Evolutionary conservation across 2,113 vertebrate genomes (phyloP), one percentile per base, ranked within the genome.

Genomic region (Procapra przewalskii): DNA sequence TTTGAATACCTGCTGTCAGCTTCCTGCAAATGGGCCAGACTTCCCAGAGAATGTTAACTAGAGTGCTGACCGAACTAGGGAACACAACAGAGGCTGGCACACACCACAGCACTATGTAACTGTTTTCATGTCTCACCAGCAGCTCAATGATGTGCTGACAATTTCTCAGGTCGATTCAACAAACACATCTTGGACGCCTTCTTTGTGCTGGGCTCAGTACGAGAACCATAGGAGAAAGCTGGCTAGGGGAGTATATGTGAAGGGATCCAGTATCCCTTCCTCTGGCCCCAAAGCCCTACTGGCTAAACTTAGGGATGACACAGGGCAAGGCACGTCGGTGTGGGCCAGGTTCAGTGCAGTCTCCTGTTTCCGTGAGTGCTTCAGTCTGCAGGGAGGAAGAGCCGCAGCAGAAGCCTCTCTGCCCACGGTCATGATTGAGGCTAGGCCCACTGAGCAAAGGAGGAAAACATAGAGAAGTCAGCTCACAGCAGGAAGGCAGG

Each of bases 1-100:
- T 86, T 91, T 71, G 50, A 96, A 57, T 57, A 86, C 95, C 62
- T 81, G 48, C 94, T 79, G 27, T 96, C 79, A 82, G 59, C 45
- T 77, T 94, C 50, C 80, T 96, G 67, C 54, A 94, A 45, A 60
- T 21, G 21, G 16, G 29, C 64, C 67, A 67, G 21, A 33, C 81
- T 97, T 91, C 67, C 91, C 48, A 3, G 33, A 80, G 54, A 52
- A 93, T 9, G 5, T 54, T 21, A 54, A 33, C 43, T 40, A 29
- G 87, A 90, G 21, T 3, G 36, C 75, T 54, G 90, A 31, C 52
- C 55, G 55, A 71, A 52, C 59, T 13, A 31, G 43, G 17, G 67
- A 86, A 81, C 6, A 3, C 1, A 17, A 71, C 25, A 67, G 85
- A 62, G 1, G 48, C 50, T 86, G 43, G 17, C 83, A 64, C 82